Conservation (phyloP, 2,888 invertebrate species). For the Microctonus aethiopoides region DNA sequence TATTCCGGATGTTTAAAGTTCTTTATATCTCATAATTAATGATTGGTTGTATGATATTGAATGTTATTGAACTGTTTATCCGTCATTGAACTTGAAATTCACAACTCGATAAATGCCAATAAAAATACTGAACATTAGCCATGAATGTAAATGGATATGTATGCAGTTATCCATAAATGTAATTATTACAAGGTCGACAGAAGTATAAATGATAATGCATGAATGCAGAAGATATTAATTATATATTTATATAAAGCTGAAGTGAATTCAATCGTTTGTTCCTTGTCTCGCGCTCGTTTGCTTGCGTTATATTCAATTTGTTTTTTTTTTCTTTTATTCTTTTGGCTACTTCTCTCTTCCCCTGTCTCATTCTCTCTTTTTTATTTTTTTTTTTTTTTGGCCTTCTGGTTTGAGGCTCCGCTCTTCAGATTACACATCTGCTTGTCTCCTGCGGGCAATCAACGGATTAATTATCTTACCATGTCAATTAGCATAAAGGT, state of each 20-base stretch:
- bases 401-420: neutral
- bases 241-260: neutral
- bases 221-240: neutral
- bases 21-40: too few species aligned
- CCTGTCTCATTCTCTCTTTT: neutral
- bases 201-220: neutral
- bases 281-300: neutral
- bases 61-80: too few species aligned
- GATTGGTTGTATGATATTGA: conserved; percentile 5
- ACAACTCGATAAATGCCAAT: neutral
- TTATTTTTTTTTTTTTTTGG: neutral
- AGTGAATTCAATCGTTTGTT: conserved; percentile 2
- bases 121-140: neutral
- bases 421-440: conserved; percentile 14
- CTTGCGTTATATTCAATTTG: too few species aligned
- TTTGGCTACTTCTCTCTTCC: too few species aligned
- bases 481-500: conserved; percentile 19
- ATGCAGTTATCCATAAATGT: neutral
- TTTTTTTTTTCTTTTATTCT: too few species aligned
- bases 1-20: conserved; percentile 5
- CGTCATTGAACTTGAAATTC: neutral
- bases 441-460: conserved; percentile 13
- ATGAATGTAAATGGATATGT: neutral
- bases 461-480: conserved; percentile 21
- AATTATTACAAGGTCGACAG: conserved; percentile 7